A percentile compares a stretch with the other conserved stretches of the same genome.
phyloP scores from a whole-genome alignment of 2,888 invertebrate genomes.

The Ophonus ardosiacus region DNA sequence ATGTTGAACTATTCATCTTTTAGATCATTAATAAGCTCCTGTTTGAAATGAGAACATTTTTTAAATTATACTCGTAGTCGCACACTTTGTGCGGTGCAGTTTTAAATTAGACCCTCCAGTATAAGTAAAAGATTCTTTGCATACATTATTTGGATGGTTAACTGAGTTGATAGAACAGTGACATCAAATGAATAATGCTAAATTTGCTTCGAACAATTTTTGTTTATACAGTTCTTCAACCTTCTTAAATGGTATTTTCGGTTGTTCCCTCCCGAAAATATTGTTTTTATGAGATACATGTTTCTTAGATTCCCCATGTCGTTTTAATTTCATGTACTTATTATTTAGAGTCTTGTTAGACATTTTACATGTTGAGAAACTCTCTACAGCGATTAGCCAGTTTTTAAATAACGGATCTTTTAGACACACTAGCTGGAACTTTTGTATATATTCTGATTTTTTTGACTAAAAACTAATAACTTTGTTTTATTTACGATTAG shows the following conservation, averaged over 20 bases:
- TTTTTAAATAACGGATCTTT: constrained; percentile 48
- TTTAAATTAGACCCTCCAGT: constrained; percentile 51
- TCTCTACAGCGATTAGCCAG: constrained; percentile 42
- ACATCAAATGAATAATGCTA: constrained; percentile 58
- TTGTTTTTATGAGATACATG: constrained; percentile 35
- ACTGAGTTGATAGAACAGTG: constrained; percentile 51
- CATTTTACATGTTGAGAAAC: constrained; percentile 56
- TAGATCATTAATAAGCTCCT: constrained; percentile 62
- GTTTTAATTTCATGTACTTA: constrained; percentile 54
- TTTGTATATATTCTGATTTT: too few species aligned
- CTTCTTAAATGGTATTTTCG: constrained; percentile 44
- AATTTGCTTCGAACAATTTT: constrained; percentile 42
- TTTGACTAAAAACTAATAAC: too few species aligned
- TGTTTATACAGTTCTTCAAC: constrained; percentile 11
- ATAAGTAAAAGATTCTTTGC: constrained; percentile 64
- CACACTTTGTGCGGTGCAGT: constrained; percentile 67
- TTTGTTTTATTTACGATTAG: too few species aligned
- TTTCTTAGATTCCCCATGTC: constrained; percentile 52
- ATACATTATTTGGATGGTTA: constrained; percentile 60
- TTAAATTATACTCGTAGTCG: constrained; percentile 64
- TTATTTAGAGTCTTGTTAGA: constrained; percentile 25
- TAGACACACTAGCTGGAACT: constrained; percentile 65
- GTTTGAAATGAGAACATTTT: constrained; percentile 64
- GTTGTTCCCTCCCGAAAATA: constrained; percentile 16
- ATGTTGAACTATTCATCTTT: too few species aligned